These are phyloP conservation scores for Axis porcinus DNA, from an alignment of 2,113 vertebrate species.

Conservation along the genomic window DNA sequence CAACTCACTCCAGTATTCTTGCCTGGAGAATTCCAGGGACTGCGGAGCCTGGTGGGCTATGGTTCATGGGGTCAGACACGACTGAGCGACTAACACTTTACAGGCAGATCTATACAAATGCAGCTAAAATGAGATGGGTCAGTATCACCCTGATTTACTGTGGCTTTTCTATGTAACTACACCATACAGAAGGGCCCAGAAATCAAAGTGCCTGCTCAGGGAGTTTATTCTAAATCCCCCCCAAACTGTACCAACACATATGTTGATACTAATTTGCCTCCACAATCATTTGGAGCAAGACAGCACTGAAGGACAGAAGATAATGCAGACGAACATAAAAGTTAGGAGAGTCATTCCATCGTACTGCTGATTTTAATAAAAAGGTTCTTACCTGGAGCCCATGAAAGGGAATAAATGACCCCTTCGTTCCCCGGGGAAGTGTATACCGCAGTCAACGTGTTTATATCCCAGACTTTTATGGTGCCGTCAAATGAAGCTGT, in stretches of 20 bases:
- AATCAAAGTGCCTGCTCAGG: background rate
- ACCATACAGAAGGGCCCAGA: background rate
- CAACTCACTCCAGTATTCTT: background rate
- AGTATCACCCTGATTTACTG: background rate
- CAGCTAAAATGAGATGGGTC: background rate
- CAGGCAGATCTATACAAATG: background rate
- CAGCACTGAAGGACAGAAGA: background rate
- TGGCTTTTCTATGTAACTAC: background rate
- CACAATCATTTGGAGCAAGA: background rate
- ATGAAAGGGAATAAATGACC: constrained; percentile 97
- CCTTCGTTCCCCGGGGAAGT: constrained; percentile 98
- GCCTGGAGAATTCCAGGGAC: background rate
- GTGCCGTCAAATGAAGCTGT: constrained; percentile 99
- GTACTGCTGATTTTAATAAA: background rate
- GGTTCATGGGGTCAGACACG: background rate
- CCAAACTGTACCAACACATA: background rate
- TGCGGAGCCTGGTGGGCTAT: background rate
- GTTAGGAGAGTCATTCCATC: background rate
- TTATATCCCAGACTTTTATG: constrained; percentile 98
- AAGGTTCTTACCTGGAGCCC: constrained; percentile 93
- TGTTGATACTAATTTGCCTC: background rate
- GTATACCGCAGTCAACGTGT: constrained; percentile 92
- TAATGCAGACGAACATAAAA: background rate
- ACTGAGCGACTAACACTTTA: background rate
- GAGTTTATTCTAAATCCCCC: background rate